Percentiles rank a stretch among this genome's conserved stretches.
phyloP scores from a whole-genome alignment of 2,888 invertebrate genomes.

The Micoletzkya japonica region DNA sequence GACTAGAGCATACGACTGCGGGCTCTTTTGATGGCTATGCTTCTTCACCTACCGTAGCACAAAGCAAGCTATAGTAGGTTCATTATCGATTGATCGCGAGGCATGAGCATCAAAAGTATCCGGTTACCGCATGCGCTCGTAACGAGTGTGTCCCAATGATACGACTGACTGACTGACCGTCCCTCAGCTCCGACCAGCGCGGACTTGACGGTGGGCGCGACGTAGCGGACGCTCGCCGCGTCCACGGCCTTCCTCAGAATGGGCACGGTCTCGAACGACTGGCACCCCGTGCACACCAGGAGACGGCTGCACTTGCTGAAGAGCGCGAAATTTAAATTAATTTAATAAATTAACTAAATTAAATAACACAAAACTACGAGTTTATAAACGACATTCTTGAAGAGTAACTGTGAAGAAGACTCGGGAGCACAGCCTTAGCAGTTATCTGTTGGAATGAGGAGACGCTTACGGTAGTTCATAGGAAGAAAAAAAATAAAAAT shows the following conservation, averaged over 20 bases:
- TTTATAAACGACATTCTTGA: neutral
- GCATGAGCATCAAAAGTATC: too few species aligned
- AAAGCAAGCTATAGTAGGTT: too few species aligned
- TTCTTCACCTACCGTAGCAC: too few species aligned
- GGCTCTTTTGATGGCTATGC: too few species aligned
- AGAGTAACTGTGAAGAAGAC: neutral
- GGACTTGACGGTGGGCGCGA: neutral
- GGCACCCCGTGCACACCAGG: slow-evolving; percentile 88
- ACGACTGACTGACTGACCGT: neutral
- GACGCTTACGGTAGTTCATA: neutral
- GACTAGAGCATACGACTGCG: too few species aligned
- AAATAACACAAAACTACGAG: neutral
- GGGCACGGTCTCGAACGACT: slow-evolving; percentile 78
- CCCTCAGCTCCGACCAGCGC: neutral
- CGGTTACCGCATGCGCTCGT: too few species aligned
- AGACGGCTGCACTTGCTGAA: slow-evolving; percentile 82
- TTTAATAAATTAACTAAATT: neutral
- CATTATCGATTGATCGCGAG: too few species aligned
- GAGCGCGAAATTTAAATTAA: neutral
- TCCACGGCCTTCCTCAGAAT: slow-evolving; percentile 69
- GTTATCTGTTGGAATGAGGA: neutral
- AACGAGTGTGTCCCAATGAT: too few species aligned
- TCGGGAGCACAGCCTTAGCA: neutral
- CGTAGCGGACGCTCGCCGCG: neutral
- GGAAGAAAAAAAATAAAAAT: neutral